A percentile compares a stretch with the other conserved stretches of the same genome.
These are phyloP conservation scores for Keiferia lycopersicella DNA, from an alignment of 2,888 invertebrate species.

Conservation along the genomic window DNA sequence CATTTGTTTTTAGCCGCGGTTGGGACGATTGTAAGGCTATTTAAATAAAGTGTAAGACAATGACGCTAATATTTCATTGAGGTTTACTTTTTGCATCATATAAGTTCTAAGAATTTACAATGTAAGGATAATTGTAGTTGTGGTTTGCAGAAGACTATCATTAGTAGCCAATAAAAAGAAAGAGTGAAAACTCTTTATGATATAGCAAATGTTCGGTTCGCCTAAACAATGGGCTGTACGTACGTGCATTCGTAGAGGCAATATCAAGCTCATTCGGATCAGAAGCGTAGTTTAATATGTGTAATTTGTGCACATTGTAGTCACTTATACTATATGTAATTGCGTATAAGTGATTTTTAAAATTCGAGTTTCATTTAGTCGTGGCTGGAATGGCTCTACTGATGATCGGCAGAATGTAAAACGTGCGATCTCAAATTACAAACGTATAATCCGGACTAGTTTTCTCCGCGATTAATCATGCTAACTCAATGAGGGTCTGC, in stretches of 20 bases:
- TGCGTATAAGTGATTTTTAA: conserved; percentile 51
- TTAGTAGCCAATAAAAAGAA: conserved; percentile 26
- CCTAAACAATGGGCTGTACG: conserved; percentile 50
- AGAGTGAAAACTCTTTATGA: conserved; percentile 30
- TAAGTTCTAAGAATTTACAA: conserved; percentile 13
- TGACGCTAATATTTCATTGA: conserved; percentile 34
- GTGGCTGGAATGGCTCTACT: conserved; percentile 59
- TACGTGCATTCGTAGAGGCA: conserved; percentile 51
- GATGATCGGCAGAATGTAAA: conserved; percentile 59
- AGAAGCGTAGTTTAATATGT: conserved; percentile 52
- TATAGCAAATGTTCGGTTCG: conserved; percentile 41
- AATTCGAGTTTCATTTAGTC: conserved; percentile 52
- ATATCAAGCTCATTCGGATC: conserved; percentile 50
- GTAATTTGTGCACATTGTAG: conserved; percentile 59
- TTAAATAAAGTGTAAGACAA: conserved; percentile 49
- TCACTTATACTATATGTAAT: conserved; percentile 48
- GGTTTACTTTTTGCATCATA: conserved; percentile 26
- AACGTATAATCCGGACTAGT: conserved; percentile 63
- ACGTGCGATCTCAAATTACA: conserved; percentile 64
- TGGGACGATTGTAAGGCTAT: conserved; percentile 48
- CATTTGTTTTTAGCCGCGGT: conserved; percentile 50
- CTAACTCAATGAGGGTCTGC: conserved; percentile 67
- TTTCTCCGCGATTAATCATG: conserved; percentile 76
- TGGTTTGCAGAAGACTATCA: conserved; percentile 22
- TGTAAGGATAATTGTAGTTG: conserved; percentile 13